Evolutionary conservation across 2,888 invertebrate species (phyloP).

Genomic region (Volucella inflata): DNA sequence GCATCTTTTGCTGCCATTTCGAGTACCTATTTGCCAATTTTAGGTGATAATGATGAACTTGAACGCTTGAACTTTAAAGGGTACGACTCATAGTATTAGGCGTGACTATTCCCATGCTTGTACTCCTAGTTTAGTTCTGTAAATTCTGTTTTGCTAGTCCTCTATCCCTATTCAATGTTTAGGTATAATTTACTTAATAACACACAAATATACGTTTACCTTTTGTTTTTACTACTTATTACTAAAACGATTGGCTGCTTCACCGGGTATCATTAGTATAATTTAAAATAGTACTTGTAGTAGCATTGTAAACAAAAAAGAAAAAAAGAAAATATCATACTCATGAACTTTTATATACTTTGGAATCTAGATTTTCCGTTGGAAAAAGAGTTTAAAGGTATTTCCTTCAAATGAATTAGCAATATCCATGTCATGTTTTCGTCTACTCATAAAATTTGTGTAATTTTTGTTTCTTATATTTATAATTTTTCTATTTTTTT

Average conservation of each 20-base stretch:
- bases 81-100: too few relatives aligned
- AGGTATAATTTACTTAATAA: too few relatives aligned
- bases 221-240: slow-evolving; percentile 12
- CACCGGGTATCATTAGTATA: slow-evolving; percentile 51
- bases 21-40: too few relatives aligned
- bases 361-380: slow-evolving; percentile 74
- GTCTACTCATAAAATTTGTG: slow-evolving; percentile 60
- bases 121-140: too few relatives aligned
- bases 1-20: too few relatives aligned
- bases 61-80: too few relatives aligned
- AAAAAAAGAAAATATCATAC: slow-evolving; percentile 36
- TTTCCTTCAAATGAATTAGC: slow-evolving; percentile 71
- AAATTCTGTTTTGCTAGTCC: too few relatives aligned
- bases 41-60: too few relatives aligned
- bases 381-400: slow-evolving; percentile 72
- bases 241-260: slow-evolving; percentile 38
- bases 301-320: slow-evolving; percentile 33
- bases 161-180: too few relatives aligned
- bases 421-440: slow-evolving; percentile 72
- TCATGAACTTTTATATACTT: slow-evolving; percentile 68
- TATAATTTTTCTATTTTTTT: slow-evolving; percentile 10
- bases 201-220: slow-evolving; percentile 50
- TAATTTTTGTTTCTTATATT: slow-evolving; percentile 42
- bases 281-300: slow-evolving; percentile 33
- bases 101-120: too few relatives aligned